Evolutionary conservation across 2,797 vertebrate species (phyloP), one percentile per base, ranked within the genome.

Genomic region (Geotrypetes seraphini): DNA sequence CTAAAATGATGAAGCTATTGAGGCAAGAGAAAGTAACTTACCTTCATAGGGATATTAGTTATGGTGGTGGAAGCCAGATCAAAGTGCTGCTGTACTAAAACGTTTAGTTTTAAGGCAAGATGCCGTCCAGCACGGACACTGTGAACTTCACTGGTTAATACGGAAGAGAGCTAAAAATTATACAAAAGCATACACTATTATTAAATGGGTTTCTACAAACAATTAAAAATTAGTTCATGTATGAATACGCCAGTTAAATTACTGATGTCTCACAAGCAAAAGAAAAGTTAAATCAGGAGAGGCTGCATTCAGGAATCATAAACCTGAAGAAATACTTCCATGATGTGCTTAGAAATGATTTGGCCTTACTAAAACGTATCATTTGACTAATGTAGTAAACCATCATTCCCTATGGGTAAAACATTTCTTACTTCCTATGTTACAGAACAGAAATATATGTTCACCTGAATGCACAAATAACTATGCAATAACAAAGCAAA

Each of bases 41-140:
- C 96, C 92, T 99, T 99, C 96, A 98, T 99, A 9, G 96, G 96
- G 66, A 98, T 99, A 78, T 99, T 99, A 15, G 96, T 99, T 60
- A 99, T 98, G 22, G 94, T 99, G 57, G 96, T 99, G 43, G 94
- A 99, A 37, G 96, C 90, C 81, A 99, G 68, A 75, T 99, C 95
- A 33, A 96, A 99, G 75, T 99, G 92, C 16, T 94, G 96, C 52
- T 99, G 96, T 20, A 99, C 96, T 56, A 99, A 73, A 63, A 96
- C 77, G 57, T 96, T 99, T 39, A 99, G 75, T 65, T 98, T 99
- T 34, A 89, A 88, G 47, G 94, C 87, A 38, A 99, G 71, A 64
- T 97, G 92, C 11, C 95, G 70, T 31, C 96, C 96, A 2, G 96
- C 92, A 11, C 94, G 91, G 27, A 99, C 94, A 38, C 94, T 97